Conservation (phyloP, 1,140 invertebrate species). For the Druon quercuslanigerum region DNA sequence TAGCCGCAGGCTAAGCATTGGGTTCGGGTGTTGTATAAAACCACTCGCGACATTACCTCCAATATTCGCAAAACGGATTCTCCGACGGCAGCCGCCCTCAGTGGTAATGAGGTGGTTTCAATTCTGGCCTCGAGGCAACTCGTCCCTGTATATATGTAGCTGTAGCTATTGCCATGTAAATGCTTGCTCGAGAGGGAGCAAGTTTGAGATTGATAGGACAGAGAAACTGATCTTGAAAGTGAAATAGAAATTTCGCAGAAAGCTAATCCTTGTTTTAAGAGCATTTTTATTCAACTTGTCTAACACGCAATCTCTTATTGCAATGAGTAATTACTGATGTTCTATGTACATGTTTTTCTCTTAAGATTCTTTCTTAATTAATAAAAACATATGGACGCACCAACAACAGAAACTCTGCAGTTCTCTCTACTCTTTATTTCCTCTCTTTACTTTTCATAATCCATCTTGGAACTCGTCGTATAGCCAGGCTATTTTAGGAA, state of each 20-base stretch:
- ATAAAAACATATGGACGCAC: too few species aligned
- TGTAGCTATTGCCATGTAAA: slow-evolving; percentile 68
- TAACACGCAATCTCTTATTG: too few species aligned
- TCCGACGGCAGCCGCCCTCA: slow-evolving; percentile 63
- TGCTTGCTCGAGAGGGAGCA: slow-evolving; percentile 61
- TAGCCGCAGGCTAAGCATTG: slow-evolving; percentile 54
- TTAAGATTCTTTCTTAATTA: too few species aligned
- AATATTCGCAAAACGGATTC: slow-evolving; percentile 76
- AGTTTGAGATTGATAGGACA: slow-evolving; percentile 64
- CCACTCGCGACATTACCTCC: slow-evolving; percentile 74
- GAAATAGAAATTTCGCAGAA: background rate
- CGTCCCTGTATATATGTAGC: slow-evolving; percentile 52
- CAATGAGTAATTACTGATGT: too few species aligned
- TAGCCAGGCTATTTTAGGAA: too few species aligned
- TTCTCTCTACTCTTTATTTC: too few species aligned
- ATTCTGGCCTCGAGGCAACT: slow-evolving; percentile 71
- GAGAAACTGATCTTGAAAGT: slow-evolving; percentile 39
- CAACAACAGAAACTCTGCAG: too few species aligned
- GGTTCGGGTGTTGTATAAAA: slow-evolving; percentile 71
- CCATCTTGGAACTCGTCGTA: too few species aligned
- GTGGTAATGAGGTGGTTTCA: slow-evolving; percentile 76
- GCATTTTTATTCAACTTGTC: too few species aligned
- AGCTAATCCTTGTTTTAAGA: too few species aligned
- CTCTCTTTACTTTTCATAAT: too few species aligned
- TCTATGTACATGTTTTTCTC: too few species aligned